Percentiles rank a stretch among this genome's conserved stretches.
Evolutionary conservation across 2,888 invertebrate species (phyloP).

Genomic region (Malacosoma neustria): DNA sequence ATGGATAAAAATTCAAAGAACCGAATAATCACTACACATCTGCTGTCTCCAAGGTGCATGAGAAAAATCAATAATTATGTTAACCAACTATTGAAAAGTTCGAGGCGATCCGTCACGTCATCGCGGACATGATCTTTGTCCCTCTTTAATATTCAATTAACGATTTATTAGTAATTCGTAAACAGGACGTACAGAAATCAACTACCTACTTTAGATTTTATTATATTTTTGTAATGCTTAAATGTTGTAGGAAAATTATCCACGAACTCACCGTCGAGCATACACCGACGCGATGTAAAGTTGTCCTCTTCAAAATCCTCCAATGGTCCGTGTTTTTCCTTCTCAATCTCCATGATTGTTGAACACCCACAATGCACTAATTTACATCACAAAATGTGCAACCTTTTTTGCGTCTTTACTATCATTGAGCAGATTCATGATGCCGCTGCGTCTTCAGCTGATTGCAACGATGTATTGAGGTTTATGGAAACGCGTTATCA

Average conservation of each 20-base stretch:
- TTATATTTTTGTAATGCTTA: constrained; percentile 10
- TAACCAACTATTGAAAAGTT: constrained; percentile 14
- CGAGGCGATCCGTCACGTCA: constrained; percentile 17
- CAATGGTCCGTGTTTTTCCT: constrained; percentile 36
- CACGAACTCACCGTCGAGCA: constrained; percentile 62
- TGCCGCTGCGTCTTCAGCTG: constrained; percentile 30
- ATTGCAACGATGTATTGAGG: constrained; percentile 25
- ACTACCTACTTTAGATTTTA: too few species aligned
- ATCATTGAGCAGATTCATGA: constrained; percentile 33
- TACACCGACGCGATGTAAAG: constrained; percentile 54
- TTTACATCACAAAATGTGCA: constrained; percentile 33
- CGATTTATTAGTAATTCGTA: constrained; percentile 3
- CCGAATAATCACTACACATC: constrained; percentile 24
- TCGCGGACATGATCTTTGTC: constrained; percentile 20
- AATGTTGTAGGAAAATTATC: background rate
- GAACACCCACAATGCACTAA: constrained; percentile 28
- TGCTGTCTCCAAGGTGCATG: constrained; percentile 17
- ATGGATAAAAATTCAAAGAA: too few species aligned
- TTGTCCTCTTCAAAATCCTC: constrained; percentile 61
- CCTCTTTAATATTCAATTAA: constrained; percentile 12
- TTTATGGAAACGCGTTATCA: constrained; percentile 40
- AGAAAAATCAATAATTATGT: constrained; percentile 26
- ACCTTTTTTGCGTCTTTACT: constrained; percentile 21
- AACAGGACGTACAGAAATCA: constrained; percentile 5
- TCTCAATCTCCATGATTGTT: constrained; percentile 50